phyloP scores from a whole-genome alignment of 1,140 invertebrate species.

The Trichogramma pretiosum region DNA sequence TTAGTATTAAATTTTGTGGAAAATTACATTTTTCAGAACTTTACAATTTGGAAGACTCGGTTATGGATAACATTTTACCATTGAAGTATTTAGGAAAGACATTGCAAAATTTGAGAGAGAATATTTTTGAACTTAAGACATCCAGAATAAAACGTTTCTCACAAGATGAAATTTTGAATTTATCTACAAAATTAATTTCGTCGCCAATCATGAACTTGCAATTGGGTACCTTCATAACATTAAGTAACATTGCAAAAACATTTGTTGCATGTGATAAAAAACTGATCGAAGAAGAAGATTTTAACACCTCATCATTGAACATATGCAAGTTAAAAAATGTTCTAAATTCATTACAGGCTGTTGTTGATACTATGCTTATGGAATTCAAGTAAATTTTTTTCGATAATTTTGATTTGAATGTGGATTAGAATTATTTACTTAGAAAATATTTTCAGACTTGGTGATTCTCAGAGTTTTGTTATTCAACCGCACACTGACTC shows the following conservation, averaged over 20 bases:
- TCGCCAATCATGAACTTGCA: conserved; percentile 40
- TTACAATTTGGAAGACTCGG: conserved; percentile 24
- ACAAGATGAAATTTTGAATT: conserved; percentile 24
- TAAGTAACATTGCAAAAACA: conserved; percentile 34
- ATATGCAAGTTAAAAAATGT: conserved; percentile 45
- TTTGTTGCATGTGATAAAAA: conserved; percentile 40
- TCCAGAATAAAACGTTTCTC: conserved; percentile 11
- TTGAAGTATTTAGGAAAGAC: conserved; percentile 33
- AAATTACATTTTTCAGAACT: conserved; percentile 22
- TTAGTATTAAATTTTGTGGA: conserved; percentile 6
- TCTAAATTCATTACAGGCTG: conserved; percentile 42
- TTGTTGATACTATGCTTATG: conserved; percentile 47
- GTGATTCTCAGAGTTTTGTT: conserved; percentile 49
- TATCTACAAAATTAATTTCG: conserved; percentile 35
- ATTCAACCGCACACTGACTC: conserved; percentile 55
- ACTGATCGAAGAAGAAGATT: conserved; percentile 35
- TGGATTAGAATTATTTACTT: not conserved
- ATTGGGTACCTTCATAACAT: conserved; percentile 42
- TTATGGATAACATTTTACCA: conserved; percentile 22
- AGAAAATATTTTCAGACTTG: conserved; percentile 40
- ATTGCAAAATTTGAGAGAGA: conserved; percentile 29
- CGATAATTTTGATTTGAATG: conserved; percentile 2
- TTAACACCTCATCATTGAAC: conserved; percentile 35
- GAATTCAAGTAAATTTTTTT: conserved; percentile 47
- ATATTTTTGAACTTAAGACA: conserved; percentile 25